phyloP scores from a whole-genome alignment of 2,113 vertebrate species.

The Mystacornis crossleyi region DNA sequence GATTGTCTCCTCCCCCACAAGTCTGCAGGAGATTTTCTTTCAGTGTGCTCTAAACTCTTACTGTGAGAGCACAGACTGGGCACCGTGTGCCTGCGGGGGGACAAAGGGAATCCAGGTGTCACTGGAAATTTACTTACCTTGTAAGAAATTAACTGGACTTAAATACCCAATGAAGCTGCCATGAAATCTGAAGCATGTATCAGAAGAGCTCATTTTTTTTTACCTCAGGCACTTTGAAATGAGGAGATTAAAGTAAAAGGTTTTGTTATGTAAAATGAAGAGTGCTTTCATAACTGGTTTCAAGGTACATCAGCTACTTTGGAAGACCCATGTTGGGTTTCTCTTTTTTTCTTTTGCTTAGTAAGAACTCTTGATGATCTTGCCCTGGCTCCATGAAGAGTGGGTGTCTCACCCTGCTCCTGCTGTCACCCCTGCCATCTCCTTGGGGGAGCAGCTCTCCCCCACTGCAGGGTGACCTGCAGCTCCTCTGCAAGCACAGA shows the following conservation, averaged over 20 bases:
- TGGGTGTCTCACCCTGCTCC: neutral
- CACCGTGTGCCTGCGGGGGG: neutral
- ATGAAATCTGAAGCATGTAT: neutral
- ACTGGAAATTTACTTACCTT: neutral
- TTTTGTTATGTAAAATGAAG: neutral
- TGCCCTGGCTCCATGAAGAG: neutral
- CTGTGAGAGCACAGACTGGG: neutral
- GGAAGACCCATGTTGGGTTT: neutral
- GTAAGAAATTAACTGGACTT: neutral
- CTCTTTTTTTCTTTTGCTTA: neutral
- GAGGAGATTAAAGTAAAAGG: neutral
- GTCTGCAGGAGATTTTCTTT: neutral
- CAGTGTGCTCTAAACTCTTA: neutral
- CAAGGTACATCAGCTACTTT: neutral
- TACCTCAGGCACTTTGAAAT: neutral
- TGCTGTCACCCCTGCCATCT: accelerated
- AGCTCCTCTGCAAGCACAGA: accelerated
- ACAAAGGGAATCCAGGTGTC: neutral
- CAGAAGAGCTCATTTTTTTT: neutral
- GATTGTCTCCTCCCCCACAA: neutral
- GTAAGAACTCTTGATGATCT: neutral
- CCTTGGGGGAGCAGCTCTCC: neutral
- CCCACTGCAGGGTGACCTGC: accelerated
- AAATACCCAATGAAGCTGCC: neutral
- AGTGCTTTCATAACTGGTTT: neutral